Percentiles rank a stretch among this genome's conserved stretches.
Conservation (phyloP, 2,888 invertebrate genomes). For the Serripes groenlandicus region DNA sequence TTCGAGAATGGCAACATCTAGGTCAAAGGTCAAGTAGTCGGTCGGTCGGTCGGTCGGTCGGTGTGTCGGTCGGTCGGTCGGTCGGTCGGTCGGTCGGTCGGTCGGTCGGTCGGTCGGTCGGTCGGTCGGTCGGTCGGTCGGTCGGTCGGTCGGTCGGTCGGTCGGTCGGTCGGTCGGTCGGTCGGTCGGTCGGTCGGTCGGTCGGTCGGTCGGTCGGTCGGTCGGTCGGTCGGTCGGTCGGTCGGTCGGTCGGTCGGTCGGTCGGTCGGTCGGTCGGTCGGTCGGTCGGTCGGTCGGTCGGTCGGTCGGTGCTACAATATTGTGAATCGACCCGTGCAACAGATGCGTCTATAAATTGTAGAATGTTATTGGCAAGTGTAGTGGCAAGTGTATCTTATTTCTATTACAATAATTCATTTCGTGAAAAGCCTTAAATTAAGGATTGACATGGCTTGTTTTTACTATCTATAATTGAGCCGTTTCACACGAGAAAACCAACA, state of each 20-base stretch:
- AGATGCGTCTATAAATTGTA: no score
- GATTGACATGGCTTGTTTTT: no score
- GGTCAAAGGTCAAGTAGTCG: not conserved
- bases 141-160: not conserved
- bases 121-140: not conserved
- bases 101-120: not conserved
- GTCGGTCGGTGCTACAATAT: no score
- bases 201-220: not conserved
- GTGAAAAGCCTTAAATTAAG: no score
- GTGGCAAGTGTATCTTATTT: no score
- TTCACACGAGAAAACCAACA: no score
- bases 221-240: not conserved
- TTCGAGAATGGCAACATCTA: no score
- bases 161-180: not conserved
- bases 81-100: not conserved
- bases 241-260: not conserved
- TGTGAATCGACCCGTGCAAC: no score
- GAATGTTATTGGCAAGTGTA: no score
- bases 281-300: not conserved
- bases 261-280: not conserved
- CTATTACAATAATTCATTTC: no score
- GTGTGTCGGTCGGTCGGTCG: not conserved
- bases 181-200: not conserved
- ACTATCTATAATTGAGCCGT: no score
- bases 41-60: not conserved